Percentiles rank a stretch among this genome's conserved stretches.
These are phyloP conservation scores for Trichopria drosophilae DNA, from an alignment of 2,888 invertebrate genomes.

Conservation along the genomic window DNA sequence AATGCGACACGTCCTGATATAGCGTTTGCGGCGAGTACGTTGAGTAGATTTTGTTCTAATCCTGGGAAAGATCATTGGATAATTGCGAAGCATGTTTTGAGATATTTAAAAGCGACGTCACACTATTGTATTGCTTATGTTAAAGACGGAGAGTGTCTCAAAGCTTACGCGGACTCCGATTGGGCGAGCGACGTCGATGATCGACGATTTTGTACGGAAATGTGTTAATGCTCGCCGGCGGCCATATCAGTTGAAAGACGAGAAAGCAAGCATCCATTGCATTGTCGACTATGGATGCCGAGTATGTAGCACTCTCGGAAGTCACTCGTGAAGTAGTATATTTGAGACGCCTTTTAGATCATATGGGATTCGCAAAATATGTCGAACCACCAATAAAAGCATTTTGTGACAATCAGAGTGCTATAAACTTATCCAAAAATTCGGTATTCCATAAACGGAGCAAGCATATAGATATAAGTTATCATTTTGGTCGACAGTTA, in stretches of 20 bases:
- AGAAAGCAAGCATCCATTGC: conserved; percentile 20
- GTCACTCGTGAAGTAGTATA: conserved; percentile 21
- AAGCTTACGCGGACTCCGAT: conserved; percentile 29
- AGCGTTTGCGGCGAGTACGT: conserved; percentile 29
- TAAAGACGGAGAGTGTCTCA: conserved; percentile 15
- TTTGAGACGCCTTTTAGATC: conserved; percentile 3
- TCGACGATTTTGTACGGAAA: conserved; percentile 26
- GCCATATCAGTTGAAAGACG: conserved; percentile 20
- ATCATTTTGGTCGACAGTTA: conserved; percentile 26
- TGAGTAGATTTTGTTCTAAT: conserved; percentile 31
- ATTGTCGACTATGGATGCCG: conserved; percentile 20
- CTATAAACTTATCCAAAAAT: conserved; percentile 21
- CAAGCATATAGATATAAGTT: conserved; percentile 30
- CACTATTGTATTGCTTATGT: conserved; percentile 29
- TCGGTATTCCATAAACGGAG: conserved; percentile 26
- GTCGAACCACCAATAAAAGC: conserved; percentile 11
- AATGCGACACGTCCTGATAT: conserved; percentile 32
- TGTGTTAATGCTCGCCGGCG: conserved; percentile 11
- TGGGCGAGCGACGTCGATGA: conserved; percentile 31
- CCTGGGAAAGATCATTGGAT: conserved; percentile 25
- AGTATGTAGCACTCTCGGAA: conserved; percentile 27
- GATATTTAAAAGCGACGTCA: conserved; percentile 29
- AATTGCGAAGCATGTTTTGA: conserved; percentile 28
- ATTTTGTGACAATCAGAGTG: conserved; percentile 19
- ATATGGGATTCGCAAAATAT: conserved; percentile 27